phyloP scores from a whole-genome alignment of 2,888 invertebrate genomes.

The Tenthredo notha region DNA sequence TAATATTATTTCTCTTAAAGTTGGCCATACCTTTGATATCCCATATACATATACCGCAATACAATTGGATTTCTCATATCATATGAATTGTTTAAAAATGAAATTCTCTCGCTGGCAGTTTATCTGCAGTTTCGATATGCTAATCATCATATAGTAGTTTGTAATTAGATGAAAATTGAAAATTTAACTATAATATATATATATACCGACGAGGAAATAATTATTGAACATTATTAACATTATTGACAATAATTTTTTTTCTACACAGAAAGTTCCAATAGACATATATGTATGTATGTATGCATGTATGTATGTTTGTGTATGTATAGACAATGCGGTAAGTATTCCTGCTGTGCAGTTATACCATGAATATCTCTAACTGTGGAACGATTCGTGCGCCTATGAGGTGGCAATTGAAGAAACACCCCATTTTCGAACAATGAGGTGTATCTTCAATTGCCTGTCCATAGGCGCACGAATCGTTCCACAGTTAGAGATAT shows the following conservation, averaged over 20 bases:
- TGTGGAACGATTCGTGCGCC: too few relatives aligned
- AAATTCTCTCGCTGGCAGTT: not conserved
- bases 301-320: not conserved
- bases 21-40: not conserved
- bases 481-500: too few relatives aligned
- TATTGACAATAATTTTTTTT: conserved; percentile 54
- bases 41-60: not conserved
- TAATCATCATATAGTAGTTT: not conserved
- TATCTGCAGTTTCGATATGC: not conserved
- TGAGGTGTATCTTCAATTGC: too few relatives aligned
- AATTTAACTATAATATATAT: not conserved
- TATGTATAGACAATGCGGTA: conserved; percentile 20
- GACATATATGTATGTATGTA: conserved; percentile 18
- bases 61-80: not conserved
- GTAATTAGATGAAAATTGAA: not conserved
- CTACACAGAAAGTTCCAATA: conserved; percentile 48
- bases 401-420: too few relatives aligned
- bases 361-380: too few relatives aligned
- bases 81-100: not conserved
- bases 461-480: too few relatives aligned
- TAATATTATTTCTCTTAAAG: not conserved
- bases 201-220: not conserved
- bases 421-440: too few relatives aligned
- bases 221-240: not conserved
- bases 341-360: not conserved